Conservation (phyloP, 2,113 vertebrate species). For the Morone saxatilis region DNA sequence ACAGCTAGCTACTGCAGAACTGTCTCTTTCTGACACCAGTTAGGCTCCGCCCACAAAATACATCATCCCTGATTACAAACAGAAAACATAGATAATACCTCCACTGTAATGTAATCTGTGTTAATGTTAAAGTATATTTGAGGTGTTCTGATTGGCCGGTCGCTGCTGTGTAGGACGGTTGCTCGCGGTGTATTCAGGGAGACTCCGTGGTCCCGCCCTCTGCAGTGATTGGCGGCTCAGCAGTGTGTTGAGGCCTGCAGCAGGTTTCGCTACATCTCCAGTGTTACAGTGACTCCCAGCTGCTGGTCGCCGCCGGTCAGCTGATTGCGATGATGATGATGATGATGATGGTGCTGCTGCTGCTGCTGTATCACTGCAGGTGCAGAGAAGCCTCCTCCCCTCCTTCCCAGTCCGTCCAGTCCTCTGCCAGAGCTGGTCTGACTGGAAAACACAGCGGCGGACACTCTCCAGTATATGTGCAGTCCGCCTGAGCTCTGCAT, state of each 20-base stretch:
- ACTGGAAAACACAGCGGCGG: constrained; percentile 60
- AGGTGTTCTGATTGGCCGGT: no score
- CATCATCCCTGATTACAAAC: no score
- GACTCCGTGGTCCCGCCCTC: constrained; percentile 67
- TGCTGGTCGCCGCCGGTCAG: constrained; percentile 34
- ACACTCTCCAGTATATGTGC: constrained; percentile 51
- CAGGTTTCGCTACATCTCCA: constrained; percentile 68
- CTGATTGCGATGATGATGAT: constrained; percentile 17
- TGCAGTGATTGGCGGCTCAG: constrained; percentile 65
- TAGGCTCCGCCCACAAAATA: no score
- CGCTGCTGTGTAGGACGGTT: constrained; percentile 14
- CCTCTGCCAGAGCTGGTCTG: constrained; percentile 52
- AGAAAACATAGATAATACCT: no score
- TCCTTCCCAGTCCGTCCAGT: constrained; percentile 60
- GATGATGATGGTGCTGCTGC: constrained; percentile 5
- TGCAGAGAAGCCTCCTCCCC: constrained; percentile 66
- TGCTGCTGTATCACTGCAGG: constrained; percentile 61
- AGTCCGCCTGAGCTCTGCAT: constrained; percentile 81
- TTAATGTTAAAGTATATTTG: no score
- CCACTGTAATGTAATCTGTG: no score
- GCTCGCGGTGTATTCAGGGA: constrained; percentile 15
- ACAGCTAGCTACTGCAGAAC: no score
- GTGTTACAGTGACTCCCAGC: constrained; percentile 54
- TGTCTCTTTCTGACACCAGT: no score
- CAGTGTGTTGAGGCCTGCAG: constrained; percentile 55